phyloP scores from a whole-genome alignment of 23 tunicate species.

The Ascidia mentula region DNA sequence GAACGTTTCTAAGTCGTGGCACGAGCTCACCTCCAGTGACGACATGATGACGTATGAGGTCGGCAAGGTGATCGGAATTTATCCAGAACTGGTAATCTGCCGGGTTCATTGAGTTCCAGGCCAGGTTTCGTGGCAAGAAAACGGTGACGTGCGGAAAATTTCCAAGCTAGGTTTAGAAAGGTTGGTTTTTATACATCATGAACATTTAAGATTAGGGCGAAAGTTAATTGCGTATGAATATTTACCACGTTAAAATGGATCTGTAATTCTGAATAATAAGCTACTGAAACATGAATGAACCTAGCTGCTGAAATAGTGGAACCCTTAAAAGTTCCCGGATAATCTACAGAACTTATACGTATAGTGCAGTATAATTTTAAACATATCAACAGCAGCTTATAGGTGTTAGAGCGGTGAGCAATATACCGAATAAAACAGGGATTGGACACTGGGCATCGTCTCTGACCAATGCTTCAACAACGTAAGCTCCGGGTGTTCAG shows the following conservation, averaged over 20 bases:
- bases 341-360: too few species aligned
- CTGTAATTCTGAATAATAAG: too few species aligned
- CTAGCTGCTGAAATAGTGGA: too few species aligned
- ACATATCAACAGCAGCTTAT: too few species aligned
- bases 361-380: too few species aligned
- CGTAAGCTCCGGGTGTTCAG: slow-evolving; percentile 35
- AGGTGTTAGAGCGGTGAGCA: too few species aligned
- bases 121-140: slow-evolving; percentile 56
- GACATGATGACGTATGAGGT: slow-evolving; percentile 51
- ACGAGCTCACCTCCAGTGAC: slow-evolving; percentile 30
- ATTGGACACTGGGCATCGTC: slow-evolving; percentile 17
- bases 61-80: slow-evolving; percentile 43
- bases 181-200: neutral
- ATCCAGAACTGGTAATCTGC: slow-evolving; percentile 67
- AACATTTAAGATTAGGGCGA: too few species aligned
- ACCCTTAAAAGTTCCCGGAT: too few species aligned
- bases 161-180: slow-evolving; percentile 11
- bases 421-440: slow-evolving; percentile 60
- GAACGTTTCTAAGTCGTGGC: too few species aligned
- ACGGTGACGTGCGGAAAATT: slow-evolving; percentile 44
- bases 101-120: slow-evolving; percentile 33
- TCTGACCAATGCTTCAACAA: slow-evolving; percentile 24
- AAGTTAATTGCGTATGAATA: too few species aligned
- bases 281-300: too few species aligned
- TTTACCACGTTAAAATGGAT: too few species aligned